Base-by-base conservation (phyloP, 1,140 invertebrate species). In the Anthonomus grandis region DNA sequence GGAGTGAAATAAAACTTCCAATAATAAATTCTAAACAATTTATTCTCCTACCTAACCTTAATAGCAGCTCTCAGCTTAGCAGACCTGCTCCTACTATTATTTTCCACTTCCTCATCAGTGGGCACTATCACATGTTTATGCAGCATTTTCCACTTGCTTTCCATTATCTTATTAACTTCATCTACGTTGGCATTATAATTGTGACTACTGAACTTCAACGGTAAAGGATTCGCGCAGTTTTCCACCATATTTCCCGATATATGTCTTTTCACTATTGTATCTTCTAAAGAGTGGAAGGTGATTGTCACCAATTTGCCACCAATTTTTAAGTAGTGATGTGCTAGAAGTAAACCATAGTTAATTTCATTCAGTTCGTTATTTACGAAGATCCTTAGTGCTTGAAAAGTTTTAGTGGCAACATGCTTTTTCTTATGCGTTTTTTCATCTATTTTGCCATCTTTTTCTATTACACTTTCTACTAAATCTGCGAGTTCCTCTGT, bases 281-380 rank as follows among this genome's bases (percentile, higher is more conserved):
- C 95, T 80, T 98, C 95, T 18, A 97, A 74, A 0, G 91, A 95
- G 75, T 97, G 94, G 75, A 97, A 97, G 4, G 89, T 85, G 5
- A 98, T 82, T 1, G 88, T 87, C 0, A 93, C 83, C 58, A 96
- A 68, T 58, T 83, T 77, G 1, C 93, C 94, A 23, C 83, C 81
- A 0, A 82, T 69, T 76, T 89, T 89, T 17, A 98, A 77, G 69
- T 87, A 90, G 59, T 83, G 78, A 42, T 86, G 79, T 0, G 92
- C 89, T 60, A 94, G 66, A 25, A 90, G 69, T 67, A 97, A 83
- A 1, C 82, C 95, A 75, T 91, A 91, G 77, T 96, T 92, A 3
- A 97, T 82, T 79, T 98, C 94, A 75, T 98, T 98, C 0, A 98
- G 74, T 78, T 98, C 95, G 75, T 98, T 91, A 72, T 98, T 98